A percentile compares a stretch with the other conserved stretches of the same genome.
These are phyloP conservation scores for Garra rufa DNA, from an alignment of 2,113 vertebrate species.

Conservation along the genomic window DNA sequence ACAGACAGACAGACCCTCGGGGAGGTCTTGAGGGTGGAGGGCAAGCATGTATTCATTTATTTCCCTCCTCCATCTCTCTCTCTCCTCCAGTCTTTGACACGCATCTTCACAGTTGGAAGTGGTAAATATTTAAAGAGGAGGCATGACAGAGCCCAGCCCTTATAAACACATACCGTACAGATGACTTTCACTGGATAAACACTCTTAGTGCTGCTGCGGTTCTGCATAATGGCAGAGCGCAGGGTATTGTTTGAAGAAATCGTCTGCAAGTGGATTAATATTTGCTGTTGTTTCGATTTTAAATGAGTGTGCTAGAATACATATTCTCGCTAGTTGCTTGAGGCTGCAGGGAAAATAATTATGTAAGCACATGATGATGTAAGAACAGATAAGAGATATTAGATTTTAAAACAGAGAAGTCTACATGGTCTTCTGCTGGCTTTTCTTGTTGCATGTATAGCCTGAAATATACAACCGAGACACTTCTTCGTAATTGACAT, in stretches of 20 bases:
- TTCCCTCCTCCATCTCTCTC: constrained; percentile 61
- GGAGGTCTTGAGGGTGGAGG: constrained; percentile 59
- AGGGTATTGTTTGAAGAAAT: constrained; percentile 6
- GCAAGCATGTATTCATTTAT: constrained; percentile 76
- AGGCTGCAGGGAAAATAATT: neutral
- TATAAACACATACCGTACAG: constrained; percentile 52
- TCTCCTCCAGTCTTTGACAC: constrained; percentile 64
- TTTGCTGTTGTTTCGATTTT: neutral
- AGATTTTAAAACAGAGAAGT: neutral
- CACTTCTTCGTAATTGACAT: neutral
- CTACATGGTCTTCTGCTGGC: neutral
- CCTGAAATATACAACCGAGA: neutral
- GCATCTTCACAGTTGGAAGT: constrained; percentile 76
- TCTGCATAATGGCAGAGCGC: neutral
- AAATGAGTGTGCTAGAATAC: neutral
- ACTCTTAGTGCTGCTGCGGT: neutral
- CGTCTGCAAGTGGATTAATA: neutral
- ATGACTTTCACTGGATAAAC: constrained; percentile 32
- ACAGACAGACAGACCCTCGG: constrained; percentile 71
- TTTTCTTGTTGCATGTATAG: neutral
- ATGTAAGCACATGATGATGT: constrained; percentile 11
- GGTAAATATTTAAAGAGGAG: constrained; percentile 79
- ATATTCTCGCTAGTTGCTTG: neutral
- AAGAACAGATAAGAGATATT: constrained; percentile 8
- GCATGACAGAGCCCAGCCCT: constrained; percentile 69